Percentiles rank a stretch among this genome's conserved stretches.
Conservation (phyloP, 2,113 vertebrate genomes). For the Illadopsis cleaveri region DNA sequence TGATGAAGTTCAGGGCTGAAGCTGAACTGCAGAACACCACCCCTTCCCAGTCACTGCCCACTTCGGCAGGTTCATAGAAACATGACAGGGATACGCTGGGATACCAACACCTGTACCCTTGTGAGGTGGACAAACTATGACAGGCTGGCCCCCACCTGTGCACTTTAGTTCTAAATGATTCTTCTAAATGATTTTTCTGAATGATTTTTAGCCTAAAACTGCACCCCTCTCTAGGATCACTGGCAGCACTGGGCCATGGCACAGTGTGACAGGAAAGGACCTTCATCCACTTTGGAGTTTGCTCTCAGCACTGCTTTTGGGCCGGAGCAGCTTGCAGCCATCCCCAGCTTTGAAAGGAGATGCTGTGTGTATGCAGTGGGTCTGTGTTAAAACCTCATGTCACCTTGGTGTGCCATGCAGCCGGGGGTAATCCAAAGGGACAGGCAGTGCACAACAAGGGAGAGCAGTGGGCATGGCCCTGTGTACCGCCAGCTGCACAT, state of each 20-base stretch:
- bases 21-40: background rate
- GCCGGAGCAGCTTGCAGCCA: background rate
- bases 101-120: background rate
- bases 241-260: background rate
- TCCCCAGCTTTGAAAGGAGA: background rate
- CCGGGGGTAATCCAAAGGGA: background rate
- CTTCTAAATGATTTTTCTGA: background rate
- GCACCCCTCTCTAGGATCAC: background rate
- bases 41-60: background rate
- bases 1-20: slow-evolving; percentile 5
- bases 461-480: background rate
- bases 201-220: background rate
- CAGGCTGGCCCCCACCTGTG: background rate
- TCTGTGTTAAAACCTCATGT: accelerated
- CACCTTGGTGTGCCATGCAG: background rate
- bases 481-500: accelerated
- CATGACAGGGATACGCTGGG: accelerated
- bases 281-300: background rate
- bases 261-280: background rate
- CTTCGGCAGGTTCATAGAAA: background rate
- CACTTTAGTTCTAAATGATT: background rate
- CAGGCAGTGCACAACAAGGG: background rate
- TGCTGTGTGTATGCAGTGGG: accelerated
- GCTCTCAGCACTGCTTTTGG: background rate
- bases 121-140: background rate